Evolutionary conservation across 1,140 invertebrate species (phyloP).

Genomic region (Leguminivora glycinivorella): DNA sequence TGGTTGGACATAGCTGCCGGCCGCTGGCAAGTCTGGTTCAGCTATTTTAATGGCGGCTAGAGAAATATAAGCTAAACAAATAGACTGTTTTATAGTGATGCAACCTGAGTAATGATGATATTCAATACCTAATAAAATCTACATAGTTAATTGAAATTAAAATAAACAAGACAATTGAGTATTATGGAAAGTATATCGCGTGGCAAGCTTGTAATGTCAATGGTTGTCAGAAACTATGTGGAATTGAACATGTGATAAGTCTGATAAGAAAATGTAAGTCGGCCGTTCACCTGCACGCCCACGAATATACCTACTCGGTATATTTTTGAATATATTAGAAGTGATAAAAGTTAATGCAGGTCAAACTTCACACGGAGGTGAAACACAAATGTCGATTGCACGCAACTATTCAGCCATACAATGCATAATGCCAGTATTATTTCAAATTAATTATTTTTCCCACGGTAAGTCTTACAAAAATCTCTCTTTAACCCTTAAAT

Average conservation of each 20-base stretch:
- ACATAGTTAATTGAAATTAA: no score
- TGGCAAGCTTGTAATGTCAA: neutral
- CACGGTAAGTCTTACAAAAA: conserved; percentile 36
- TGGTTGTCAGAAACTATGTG: neutral
- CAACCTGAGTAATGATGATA: no score
- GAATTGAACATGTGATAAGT: neutral
- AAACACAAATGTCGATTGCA: conserved; percentile 47
- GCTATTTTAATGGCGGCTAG: neutral
- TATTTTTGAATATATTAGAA: conserved; percentile 46
- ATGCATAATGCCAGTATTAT: conserved; percentile 61
- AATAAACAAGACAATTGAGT: neutral
- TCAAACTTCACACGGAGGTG: conserved; percentile 33
- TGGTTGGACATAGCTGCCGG: conserved; percentile 66
- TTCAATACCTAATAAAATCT: no score
- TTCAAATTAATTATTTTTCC: conserved; percentile 48
- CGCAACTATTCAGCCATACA: conserved; percentile 57
- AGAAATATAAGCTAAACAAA: neutral
- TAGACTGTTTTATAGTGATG: neutral
- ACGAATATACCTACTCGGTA: conserved; percentile 58
- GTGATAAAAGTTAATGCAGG: conserved; percentile 34
- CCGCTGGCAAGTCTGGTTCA: conserved; percentile 37
- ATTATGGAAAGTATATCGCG: neutral
- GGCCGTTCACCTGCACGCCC: conserved; percentile 70
- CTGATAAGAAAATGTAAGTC: conserved; percentile 74
- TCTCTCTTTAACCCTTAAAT: no score